A percentile compares a stretch with the other conserved stretches of the same genome.
Conservation (phyloP, 2,888 invertebrate genomes). For the Microchrysa polita region DNA sequence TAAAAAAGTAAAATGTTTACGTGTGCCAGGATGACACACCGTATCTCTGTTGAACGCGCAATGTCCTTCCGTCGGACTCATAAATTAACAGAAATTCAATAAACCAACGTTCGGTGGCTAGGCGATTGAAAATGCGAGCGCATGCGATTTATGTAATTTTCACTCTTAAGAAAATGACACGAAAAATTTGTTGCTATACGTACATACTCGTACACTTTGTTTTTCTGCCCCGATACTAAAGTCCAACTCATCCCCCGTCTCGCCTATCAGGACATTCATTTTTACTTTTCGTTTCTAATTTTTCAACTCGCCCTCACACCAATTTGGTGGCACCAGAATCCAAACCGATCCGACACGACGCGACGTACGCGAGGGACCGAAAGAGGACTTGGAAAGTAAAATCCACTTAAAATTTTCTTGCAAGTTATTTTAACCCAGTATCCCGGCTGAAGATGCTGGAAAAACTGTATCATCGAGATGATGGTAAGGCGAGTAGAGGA, state of each 20-base stretch:
- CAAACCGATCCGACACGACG: not conserved
- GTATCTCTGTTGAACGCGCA: slow-evolving; percentile 5
- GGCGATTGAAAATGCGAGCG: slow-evolving; percentile 44
- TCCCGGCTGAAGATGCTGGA: not conserved
- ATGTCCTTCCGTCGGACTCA: slow-evolving; percentile 39
- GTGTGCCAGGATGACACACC: slow-evolving; percentile 26
- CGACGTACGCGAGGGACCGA: slow-evolving; percentile 20
- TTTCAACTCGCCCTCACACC: slow-evolving; percentile 12
- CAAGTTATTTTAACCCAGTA: slow-evolving; percentile 43
- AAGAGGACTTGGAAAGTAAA: slow-evolving; percentile 45
- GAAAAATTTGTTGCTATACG: slow-evolving; percentile 24
- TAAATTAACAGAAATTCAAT: slow-evolving; percentile 46
- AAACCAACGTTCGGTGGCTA: slow-evolving; percentile 34
- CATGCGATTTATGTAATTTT: slow-evolving; percentile 45
- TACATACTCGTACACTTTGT: not conserved
- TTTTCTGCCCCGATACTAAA: slow-evolving; percentile 25
- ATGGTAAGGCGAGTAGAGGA: not conserved
- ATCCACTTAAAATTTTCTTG: slow-evolving; percentile 47
- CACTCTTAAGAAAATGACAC: slow-evolving; percentile 5
- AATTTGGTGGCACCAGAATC: not conserved
- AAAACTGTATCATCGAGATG: too few relatives aligned
- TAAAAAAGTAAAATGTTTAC: not conserved
- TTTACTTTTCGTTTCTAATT: slow-evolving; percentile 33
- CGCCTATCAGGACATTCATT: slow-evolving; percentile 20
- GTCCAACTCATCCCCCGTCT: too few relatives aligned